phyloP scores from a whole-genome alignment of 2,113 vertebrate species.

The Heterotilapia buettikoferi region DNA sequence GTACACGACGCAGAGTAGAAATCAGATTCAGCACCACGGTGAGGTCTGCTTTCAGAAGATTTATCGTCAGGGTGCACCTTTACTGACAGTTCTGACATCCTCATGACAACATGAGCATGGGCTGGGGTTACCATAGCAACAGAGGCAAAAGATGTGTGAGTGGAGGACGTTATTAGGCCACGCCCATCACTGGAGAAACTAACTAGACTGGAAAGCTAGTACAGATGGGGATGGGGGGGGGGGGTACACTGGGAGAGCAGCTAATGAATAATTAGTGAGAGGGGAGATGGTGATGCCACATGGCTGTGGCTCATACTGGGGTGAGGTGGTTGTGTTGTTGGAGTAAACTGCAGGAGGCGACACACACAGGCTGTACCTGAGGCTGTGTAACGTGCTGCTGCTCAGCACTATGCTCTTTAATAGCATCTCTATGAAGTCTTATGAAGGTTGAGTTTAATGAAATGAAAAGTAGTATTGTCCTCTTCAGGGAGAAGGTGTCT shows the following conservation, averaged over 20 bases:
- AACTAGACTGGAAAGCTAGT: slow-evolving; percentile 16
- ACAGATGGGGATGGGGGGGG: background rate
- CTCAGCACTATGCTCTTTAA: background rate
- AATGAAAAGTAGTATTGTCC: background rate
- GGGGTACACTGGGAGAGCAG: background rate
- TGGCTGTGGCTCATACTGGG: background rate
- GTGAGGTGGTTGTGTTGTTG: background rate
- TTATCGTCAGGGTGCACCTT: background rate
- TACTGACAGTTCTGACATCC: slow-evolving; percentile 1
- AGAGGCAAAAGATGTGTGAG: slow-evolving; percentile 37
- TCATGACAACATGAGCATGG: background rate
- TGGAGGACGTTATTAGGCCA: background rate
- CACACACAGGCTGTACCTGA: background rate
- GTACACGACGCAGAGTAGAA: background rate
- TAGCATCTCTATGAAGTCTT: background rate
- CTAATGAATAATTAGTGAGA: slow-evolving; percentile 20
- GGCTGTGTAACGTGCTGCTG: background rate
- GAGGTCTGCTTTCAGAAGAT: background rate
- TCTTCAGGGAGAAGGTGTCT: background rate
- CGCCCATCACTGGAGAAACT: background rate
- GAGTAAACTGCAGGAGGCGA: background rate
- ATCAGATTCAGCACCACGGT: background rate
- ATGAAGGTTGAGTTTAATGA: background rate
- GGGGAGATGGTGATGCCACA: background rate
- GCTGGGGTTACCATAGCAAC: slow-evolving; percentile 55